A percentile compares a stretch with the other conserved stretches of the same genome.
These are phyloP conservation scores for Torymus auratus DNA, from an alignment of 2,888 invertebrate genomes.

Conservation along the genomic window DNA sequence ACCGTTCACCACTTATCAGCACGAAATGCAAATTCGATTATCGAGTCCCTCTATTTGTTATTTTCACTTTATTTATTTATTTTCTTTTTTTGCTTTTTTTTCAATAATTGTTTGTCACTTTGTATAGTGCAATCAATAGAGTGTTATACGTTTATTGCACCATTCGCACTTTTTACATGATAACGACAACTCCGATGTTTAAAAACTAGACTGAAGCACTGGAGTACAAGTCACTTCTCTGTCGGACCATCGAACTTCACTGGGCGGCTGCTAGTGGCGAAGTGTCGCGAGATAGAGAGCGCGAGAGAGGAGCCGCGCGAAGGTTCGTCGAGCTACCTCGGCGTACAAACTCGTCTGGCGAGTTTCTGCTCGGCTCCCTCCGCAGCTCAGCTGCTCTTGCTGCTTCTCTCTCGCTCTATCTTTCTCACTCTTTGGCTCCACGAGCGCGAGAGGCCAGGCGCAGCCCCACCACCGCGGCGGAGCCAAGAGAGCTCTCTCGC, in stretches of 20 bases:
- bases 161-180: constrained; percentile 1
- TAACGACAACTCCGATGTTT: too few species aligned
- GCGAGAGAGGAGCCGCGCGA: neutral
- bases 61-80: too few species aligned
- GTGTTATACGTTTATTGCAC: neutral
- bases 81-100: too few species aligned
- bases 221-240: too few species aligned
- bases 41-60: too few species aligned
- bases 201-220: too few species aligned
- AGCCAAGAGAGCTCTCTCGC: constrained; percentile 56
- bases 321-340: constrained; percentile 66
- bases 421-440: neutral
- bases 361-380: constrained; percentile 68
- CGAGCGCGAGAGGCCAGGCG: constrained; percentile 25
- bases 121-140: too few species aligned
- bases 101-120: too few species aligned
- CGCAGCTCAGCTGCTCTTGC: constrained; percentile 47
- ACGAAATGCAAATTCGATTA: too few species aligned
- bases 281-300: constrained; percentile 12
- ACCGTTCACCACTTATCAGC: too few species aligned
- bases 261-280: neutral
- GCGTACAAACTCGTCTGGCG: constrained; percentile 75
- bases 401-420: constrained; percentile 23
- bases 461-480: constrained; percentile 48
- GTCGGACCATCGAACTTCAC: neutral